Base-by-base conservation (phyloP, 1,140 invertebrate species). In the Leptopilina boulardi region DNA sequence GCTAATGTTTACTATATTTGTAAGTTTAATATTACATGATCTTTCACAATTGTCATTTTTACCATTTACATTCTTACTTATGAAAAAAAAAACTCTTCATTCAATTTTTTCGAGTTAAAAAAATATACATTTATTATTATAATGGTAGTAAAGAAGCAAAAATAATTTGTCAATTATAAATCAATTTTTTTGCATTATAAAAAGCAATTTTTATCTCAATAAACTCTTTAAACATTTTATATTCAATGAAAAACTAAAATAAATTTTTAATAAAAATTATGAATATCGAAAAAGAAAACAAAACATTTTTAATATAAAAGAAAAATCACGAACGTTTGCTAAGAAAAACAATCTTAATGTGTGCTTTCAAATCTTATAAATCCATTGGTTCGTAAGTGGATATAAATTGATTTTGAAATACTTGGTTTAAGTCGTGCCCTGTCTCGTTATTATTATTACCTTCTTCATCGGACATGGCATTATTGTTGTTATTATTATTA, bases 321-420 rank as follows among this genome's bases (percentile, higher is more conserved):
- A 79, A 75, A 79, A 79, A 79, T 73, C 73, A 30, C n/a, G n/a
- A n/a, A n/a, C n/a, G n/a, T n/a, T n/a, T n/a, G n/a, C n/a, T n/a
- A n/a, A n/a, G n/a, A n/a, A n/a, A n/a, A n/a, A n/a, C n/a, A 34
- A 71, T 18, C 19, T 44, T 21, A 73, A 0, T n/a, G 15, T 66
- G 11, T 15, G n/a, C n/a, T 66, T 23, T 30, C 13, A 66, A n/a
- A n/a, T 26, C 42, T 85, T 84, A 90, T 78, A 90, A 84, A 74
- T 91, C 89, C 90, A 91, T 91, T 11, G 87, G 88, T 42, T 91
- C 89, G 0, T 89, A 79, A 11, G 38, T 0, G 59, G 77, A 66
- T 72, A 78, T 71, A 41, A 71, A 18, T 51, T 71, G 66, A 75
- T 77, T 83, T 13, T 76, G 76, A 26, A 87, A 54, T 59, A 80